phyloP scores from a whole-genome alignment of 1,140 invertebrate genomes.

The Trypoxylus dichotomus region DNA sequence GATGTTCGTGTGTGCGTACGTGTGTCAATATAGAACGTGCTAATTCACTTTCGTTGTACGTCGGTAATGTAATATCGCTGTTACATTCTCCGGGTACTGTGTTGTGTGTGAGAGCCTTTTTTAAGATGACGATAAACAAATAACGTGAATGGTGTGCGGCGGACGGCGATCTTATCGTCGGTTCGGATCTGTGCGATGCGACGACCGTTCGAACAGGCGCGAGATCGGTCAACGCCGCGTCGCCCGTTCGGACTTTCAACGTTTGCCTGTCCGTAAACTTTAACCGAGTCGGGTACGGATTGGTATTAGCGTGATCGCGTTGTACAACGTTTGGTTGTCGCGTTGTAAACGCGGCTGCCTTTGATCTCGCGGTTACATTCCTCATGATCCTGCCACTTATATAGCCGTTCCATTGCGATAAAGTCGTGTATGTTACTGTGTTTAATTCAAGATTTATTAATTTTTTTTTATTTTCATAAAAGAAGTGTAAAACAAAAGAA shows the following conservation, averaged over 20 bases:
- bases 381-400: constrained; percentile 44
- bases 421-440: constrained; percentile 28
- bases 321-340: constrained; percentile 34
- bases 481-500: not conserved
- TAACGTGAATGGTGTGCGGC: not conserved
- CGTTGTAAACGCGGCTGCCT: constrained; percentile 37
- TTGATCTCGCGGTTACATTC: constrained; percentile 49
- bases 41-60: constrained; percentile 7
- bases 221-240: not conserved
- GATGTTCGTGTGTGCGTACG: no score
- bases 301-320: constrained; percentile 25
- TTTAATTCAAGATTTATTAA: no score
- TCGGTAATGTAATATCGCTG: constrained; percentile 16
- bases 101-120: constrained; percentile 29
- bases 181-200: constrained; percentile 9
- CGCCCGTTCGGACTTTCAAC: not conserved
- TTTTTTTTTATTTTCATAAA: no score
- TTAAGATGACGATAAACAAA: constrained; percentile 29
- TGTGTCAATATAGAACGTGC: not conserved
- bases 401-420: constrained; percentile 37
- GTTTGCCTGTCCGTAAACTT: no score
- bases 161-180: not conserved
- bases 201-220: not conserved
- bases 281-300: not conserved
- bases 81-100: constrained; percentile 12